Evolutionary conservation across 2,797 vertebrate genomes (phyloP).

Genomic region (Melanotaenia nigrans): DNA sequence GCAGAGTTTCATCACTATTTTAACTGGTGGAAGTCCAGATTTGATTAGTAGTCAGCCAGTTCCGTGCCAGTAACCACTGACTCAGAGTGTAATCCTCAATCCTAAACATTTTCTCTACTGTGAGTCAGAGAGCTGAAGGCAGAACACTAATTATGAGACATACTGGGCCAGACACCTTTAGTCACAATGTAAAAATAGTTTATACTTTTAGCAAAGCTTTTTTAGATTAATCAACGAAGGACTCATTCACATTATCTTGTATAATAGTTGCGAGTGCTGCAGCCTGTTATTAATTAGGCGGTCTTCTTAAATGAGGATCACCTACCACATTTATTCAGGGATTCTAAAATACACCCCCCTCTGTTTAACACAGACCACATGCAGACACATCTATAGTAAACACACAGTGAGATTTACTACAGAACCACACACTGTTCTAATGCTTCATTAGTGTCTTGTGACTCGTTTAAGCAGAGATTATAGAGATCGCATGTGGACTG

Average conservation of each 20-base stretch:
- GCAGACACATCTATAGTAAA: slow-evolving; percentile 27
- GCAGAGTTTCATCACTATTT: slow-evolving; percentile 26
- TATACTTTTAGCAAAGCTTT: background rate
- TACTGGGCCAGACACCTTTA: slow-evolving; percentile 41
- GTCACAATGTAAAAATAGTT: slow-evolving; percentile 7
- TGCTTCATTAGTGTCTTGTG: slow-evolving; percentile 59
- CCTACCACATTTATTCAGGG: slow-evolving; percentile 54
- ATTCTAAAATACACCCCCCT: slow-evolving; percentile 56
- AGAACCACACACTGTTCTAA: slow-evolving; percentile 59
- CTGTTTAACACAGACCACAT: slow-evolving; percentile 50
- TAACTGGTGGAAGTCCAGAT: slow-evolving; percentile 31
- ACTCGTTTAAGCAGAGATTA: slow-evolving; percentile 64
- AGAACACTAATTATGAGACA: slow-evolving; percentile 23
- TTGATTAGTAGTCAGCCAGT: slow-evolving; percentile 27
- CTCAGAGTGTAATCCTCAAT: slow-evolving; percentile 42
- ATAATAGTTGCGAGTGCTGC: slow-evolving; percentile 13
- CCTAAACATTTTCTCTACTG: slow-evolving; percentile 17
- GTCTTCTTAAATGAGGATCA: slow-evolving; percentile 56
- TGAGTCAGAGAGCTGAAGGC: slow-evolving; percentile 38
- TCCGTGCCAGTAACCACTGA: slow-evolving; percentile 62
- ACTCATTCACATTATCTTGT: slow-evolving; percentile 15
- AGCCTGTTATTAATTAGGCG: slow-evolving; percentile 49
- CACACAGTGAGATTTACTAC: slow-evolving; percentile 43
- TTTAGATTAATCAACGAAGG: slow-evolving; percentile 21
- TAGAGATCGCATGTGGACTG: slow-evolving; percentile 43